Conservation (phyloP, 2,888 invertebrate species). For the Lithophane ornitopus region DNA sequence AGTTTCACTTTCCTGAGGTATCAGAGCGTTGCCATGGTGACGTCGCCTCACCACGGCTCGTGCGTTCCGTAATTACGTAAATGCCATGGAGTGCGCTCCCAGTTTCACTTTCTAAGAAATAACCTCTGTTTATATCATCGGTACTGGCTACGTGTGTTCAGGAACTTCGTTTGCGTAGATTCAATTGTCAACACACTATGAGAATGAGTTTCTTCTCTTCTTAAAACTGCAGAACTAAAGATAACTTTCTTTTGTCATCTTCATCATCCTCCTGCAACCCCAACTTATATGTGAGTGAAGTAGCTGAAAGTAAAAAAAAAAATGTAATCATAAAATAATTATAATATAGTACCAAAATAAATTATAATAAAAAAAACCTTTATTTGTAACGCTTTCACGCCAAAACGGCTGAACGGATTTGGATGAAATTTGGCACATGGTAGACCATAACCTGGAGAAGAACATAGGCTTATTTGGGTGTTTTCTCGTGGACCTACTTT, state of each 20-base stretch:
- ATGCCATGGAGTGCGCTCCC: constrained; percentile 70
- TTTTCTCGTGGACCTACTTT: too few species aligned
- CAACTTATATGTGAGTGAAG: neutral
- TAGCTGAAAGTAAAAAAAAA: too few species aligned
- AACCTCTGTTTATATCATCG: constrained; percentile 29
- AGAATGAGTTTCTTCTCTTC: neutral
- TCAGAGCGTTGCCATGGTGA: constrained; percentile 82
- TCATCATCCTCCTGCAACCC: neutral
- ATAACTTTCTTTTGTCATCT: neutral
- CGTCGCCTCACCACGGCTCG: constrained; percentile 70
- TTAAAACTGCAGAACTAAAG: neutral
- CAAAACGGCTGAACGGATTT: too few species aligned
- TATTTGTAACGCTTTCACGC: too few species aligned
- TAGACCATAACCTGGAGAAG: too few species aligned
- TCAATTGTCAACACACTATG: neutral
- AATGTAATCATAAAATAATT: too few species aligned
- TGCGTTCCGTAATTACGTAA: constrained; percentile 79
- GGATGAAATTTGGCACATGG: too few species aligned
- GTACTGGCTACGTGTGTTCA: neutral
- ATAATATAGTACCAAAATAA: too few species aligned
- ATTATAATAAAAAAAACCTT: too few species aligned
- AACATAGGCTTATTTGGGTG: too few species aligned
- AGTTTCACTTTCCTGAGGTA: constrained; percentile 84
- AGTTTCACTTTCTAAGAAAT: constrained; percentile 80
- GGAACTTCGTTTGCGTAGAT: neutral